A percentile compares a stretch with the other conserved stretches of the same genome.
These are phyloP conservation scores for Trichonephila clavata DNA, from an alignment of 1,140 invertebrate genomes.

Conservation along the genomic window DNA sequence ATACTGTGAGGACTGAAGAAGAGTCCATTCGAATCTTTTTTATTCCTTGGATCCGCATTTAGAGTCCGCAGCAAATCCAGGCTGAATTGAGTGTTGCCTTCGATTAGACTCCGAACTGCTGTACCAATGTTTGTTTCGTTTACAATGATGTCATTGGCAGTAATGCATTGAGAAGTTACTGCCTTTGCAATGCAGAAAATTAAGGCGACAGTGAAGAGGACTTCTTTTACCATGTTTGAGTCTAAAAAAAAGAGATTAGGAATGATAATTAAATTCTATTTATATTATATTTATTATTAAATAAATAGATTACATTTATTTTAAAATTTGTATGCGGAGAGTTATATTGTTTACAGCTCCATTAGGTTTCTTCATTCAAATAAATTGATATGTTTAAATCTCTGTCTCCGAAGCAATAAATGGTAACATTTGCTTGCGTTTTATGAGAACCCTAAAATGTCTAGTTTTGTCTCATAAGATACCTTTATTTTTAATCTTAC, in stretches of 20 bases:
- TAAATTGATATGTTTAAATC: too few species aligned
- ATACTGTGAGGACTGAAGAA: constrained; percentile 78
- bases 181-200: neutral
- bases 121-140: constrained; percentile 64
- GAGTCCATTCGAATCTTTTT: constrained; percentile 70
- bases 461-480: too few species aligned
- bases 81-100: constrained; percentile 65
- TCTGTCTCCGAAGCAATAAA: too few species aligned
- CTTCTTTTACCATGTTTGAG: neutral
- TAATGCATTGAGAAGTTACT: constrained; percentile 45
- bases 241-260: neutral
- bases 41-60: constrained; percentile 9
- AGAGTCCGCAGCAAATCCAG: constrained; percentile 63
- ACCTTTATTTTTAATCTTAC: too few species aligned
- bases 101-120: constrained; percentile 48
- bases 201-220: neutral
- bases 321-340: too few species aligned
- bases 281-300: too few species aligned
- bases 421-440: too few species aligned
- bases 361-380: too few species aligned
- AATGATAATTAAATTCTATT: too few species aligned
- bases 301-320: too few species aligned
- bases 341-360: too few species aligned
- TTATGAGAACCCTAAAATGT: too few species aligned
- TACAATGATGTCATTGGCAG: constrained; percentile 51